Conservation (phyloP, 1,140 invertebrate genomes). For the Meloidogyne floridensis region DNA sequence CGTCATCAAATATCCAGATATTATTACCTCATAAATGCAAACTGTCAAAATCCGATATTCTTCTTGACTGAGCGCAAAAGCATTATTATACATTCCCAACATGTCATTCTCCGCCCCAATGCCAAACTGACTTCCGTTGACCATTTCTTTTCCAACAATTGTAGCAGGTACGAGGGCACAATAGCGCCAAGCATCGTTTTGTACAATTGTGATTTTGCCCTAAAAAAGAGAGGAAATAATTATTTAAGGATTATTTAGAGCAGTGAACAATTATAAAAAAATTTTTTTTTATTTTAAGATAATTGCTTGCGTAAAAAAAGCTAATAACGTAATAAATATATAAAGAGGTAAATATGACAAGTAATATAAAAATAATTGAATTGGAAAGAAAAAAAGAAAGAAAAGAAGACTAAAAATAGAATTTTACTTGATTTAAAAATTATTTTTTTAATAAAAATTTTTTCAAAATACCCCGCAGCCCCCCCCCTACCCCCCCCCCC, state of each 20-base stretch:
- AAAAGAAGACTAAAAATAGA: neutral
- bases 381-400: neutral
- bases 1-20: no score
- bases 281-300: neutral
- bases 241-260: constrained; percentile 14
- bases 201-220: constrained; percentile 32
- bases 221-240: constrained; percentile 24
- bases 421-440: no score
- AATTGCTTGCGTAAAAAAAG: neutral
- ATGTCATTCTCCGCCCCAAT: constrained; percentile 44
- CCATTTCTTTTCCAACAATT: constrained; percentile 31
- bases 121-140: constrained; percentile 40
- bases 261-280: no score
- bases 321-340: neutral
- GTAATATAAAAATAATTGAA: neutral
- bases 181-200: constrained; percentile 39
- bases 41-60: constrained; percentile 39
- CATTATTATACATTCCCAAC: constrained; percentile 28
- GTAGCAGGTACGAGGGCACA: constrained; percentile 40
- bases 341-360: neutral
- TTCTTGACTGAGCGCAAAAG: constrained; percentile 33
- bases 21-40: constrained; percentile 44
- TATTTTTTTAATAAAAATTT: no score
- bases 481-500: no score
- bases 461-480: no score